These are phyloP conservation scores for Poeciliopsis presidionis DNA, from an alignment of 2,797 vertebrate genomes.

Conservation along the genomic window DNA sequence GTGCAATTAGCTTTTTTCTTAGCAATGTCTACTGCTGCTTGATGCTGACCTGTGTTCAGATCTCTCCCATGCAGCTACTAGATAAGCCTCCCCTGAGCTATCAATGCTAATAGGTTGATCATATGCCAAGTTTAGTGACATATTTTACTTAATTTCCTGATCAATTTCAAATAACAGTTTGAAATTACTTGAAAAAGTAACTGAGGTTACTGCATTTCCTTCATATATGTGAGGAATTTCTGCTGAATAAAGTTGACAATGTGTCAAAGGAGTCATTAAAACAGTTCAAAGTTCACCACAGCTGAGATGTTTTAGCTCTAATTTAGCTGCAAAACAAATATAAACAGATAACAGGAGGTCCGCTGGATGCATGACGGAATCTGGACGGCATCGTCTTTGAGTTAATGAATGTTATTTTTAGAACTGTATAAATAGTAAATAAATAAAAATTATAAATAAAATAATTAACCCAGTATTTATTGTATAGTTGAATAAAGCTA, in stretches of 20 bases:
- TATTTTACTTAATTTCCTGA: background rate
- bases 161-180: background rate
- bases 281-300: background rate
- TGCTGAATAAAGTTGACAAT: background rate
- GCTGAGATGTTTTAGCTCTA: background rate
- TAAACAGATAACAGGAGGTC: background rate
- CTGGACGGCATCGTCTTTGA: background rate
- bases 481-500: background rate
- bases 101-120: background rate
- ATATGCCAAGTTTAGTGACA: background rate
- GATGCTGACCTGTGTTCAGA: background rate
- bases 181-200: background rate
- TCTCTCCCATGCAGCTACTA: background rate
- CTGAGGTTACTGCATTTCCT: background rate
- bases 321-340: background rate
- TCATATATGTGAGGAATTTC: background rate
- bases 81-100: background rate
- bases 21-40: no score
- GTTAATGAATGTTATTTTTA: background rate
- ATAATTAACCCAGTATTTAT: background rate
- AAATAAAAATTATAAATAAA: background rate
- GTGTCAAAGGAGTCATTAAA: background rate
- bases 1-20: background rate
- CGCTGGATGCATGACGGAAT: background rate
- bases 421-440: no score